phyloP scores from a whole-genome alignment of 2,888 invertebrate genomes.

The Chouioia cunea region DNA sequence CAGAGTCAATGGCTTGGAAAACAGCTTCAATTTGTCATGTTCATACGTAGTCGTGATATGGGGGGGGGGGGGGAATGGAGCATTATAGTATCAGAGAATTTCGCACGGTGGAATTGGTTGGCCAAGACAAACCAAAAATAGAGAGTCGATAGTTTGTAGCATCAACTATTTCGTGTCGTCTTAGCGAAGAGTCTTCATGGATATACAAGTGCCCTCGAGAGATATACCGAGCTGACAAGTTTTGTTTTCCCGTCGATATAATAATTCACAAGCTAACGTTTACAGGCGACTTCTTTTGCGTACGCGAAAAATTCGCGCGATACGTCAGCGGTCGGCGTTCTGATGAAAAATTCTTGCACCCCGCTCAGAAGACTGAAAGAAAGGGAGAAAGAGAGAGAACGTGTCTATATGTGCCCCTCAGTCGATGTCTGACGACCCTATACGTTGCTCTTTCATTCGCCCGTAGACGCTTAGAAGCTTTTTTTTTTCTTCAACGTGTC shows the following conservation, averaged over 20 bases:
- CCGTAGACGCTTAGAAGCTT: no score
- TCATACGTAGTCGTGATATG: background rate
- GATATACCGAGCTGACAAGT: background rate
- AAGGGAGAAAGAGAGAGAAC: no score
- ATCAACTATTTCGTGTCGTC: no score
- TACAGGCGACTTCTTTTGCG: background rate
- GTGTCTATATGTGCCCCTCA: no score
- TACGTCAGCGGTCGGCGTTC: conserved; percentile 21
- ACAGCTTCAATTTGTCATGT: conserved; percentile 8
- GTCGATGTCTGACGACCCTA: no score
- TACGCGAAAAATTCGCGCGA: conserved; percentile 44
- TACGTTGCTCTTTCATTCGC: no score
- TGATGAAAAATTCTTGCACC: conserved; percentile 42
- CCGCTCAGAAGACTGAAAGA: background rate
- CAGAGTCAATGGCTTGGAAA: conserved; percentile 28
- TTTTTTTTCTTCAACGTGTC: no score
- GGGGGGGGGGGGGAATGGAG: background rate
- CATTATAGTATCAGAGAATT: conserved; percentile 7
- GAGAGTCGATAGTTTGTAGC: no score
- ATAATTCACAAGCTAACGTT: background rate
- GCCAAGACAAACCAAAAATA: no score
- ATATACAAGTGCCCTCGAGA: no score
- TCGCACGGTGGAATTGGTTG: no score
- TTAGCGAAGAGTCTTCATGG: no score
- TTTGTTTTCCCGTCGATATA: background rate